Evolutionary conservation across 2,113 vertebrate species (phyloP).

Genomic region (Siniperca chuatsi): DNA sequence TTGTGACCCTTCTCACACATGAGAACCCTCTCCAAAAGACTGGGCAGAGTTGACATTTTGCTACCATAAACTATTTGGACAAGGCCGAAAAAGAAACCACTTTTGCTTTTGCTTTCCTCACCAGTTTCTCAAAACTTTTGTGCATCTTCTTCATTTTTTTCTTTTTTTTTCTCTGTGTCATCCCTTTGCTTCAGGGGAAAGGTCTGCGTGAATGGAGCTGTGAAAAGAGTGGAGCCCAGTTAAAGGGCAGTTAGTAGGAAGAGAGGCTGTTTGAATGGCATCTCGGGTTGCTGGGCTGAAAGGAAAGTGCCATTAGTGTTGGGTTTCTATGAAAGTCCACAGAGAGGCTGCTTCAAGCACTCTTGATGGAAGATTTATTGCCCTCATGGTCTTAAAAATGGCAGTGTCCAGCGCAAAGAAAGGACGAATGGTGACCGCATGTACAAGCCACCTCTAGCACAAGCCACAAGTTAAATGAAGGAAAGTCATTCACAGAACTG

Average conservation of each 20-base stretch:
- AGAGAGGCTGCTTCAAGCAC: slow-evolving; percentile 40
- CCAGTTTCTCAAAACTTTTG: background rate
- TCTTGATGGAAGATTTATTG: slow-evolving; percentile 48
- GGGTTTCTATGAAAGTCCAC: slow-evolving; percentile 70
- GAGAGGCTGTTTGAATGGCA: slow-evolving; percentile 55
- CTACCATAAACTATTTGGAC: background rate
- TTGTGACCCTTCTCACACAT: background rate
- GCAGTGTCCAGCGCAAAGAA: background rate
- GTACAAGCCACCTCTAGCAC: background rate
- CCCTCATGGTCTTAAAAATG: slow-evolving; percentile 17
- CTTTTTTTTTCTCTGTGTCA: background rate
- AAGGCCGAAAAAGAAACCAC: background rate
- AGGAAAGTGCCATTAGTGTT: slow-evolving; percentile 71
- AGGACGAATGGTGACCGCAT: slow-evolving; percentile 16
- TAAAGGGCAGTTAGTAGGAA: slow-evolving; percentile 63
- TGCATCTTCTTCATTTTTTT: background rate
- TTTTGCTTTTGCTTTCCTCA: background rate
- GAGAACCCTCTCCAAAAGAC: background rate
- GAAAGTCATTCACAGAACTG: background rate
- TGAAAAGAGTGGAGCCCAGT: slow-evolving; percentile 25
- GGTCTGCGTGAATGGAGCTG: background rate
- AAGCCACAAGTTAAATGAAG: background rate
- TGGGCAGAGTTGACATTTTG: slow-evolving; percentile 7
- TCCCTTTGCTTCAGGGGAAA: background rate
- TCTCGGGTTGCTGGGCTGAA: slow-evolving; percentile 63